Percentiles rank a stretch among this genome's conserved stretches.
Evolutionary conservation across 2,888 invertebrate genomes (phyloP).

Genomic region (Minunthozetes semirufus): DNA sequence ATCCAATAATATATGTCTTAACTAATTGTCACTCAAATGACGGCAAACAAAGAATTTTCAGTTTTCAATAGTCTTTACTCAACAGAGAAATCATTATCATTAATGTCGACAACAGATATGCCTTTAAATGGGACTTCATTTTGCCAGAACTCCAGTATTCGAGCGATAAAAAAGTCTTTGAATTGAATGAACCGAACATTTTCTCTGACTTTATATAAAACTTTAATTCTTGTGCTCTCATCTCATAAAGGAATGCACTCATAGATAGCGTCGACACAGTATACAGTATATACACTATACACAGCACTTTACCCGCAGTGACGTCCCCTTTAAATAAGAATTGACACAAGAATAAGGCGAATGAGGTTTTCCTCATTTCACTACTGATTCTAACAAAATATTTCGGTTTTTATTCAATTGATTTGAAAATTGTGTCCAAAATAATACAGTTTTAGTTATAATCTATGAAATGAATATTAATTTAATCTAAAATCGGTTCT

Average conservation of each 20-base stretch:
- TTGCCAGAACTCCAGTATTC: neutral
- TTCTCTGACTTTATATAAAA: conserved; percentile 15
- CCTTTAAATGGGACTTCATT: conserved; percentile 8
- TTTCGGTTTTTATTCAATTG: neutral
- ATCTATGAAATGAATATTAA: neutral
- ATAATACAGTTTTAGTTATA: neutral
- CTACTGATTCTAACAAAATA: no score
- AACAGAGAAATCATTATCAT: neutral
- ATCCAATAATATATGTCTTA: neutral
- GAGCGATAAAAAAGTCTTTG: neutral
- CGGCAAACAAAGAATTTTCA: neutral
- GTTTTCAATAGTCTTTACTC: neutral
- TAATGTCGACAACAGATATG: neutral
- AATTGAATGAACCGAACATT: conserved; percentile 17
- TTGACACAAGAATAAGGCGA: neutral
- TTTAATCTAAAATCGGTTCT: neutral
- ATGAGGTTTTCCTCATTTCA: no score
- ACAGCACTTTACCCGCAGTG: neutral
- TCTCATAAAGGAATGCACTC: conserved; percentile 22
- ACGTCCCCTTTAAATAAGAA: neutral
- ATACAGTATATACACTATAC: neutral
- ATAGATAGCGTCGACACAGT: conserved; percentile 4
- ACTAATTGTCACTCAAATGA: neutral
- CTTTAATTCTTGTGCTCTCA: conserved; percentile 2
- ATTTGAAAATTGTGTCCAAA: neutral